phyloP scores from a whole-genome alignment of 1,140 invertebrate species.

The Nymphalis io region DNA sequence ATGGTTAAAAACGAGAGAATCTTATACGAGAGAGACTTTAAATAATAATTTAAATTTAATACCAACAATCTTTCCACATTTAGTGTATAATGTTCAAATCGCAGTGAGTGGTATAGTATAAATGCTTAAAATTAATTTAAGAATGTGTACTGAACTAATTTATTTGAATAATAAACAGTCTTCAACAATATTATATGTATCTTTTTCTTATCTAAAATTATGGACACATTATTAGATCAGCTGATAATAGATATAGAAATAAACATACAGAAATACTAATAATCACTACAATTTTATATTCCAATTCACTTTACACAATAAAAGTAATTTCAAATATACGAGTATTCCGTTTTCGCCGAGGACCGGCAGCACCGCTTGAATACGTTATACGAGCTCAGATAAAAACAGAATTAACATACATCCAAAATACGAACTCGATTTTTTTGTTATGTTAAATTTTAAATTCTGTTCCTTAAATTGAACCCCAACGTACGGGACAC shows the following conservation, averaged over 20 bases:
- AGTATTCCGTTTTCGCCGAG: slow-evolving; percentile 58
- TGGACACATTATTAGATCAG: background rate
- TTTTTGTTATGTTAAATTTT: slow-evolving; percentile 65
- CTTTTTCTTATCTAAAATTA: too few relatives aligned
- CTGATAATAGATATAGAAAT: background rate
- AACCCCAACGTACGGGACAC: slow-evolving; percentile 47
- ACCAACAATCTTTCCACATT: too few relatives aligned
- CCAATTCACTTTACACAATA: slow-evolving; percentile 66
- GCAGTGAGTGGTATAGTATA: too few relatives aligned
- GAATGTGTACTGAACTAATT: too few relatives aligned
- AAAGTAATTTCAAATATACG: slow-evolving; percentile 65
- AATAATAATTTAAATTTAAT: too few relatives aligned
- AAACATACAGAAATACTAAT: background rate
- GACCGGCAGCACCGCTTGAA: slow-evolving; percentile 49
- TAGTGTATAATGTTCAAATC: too few relatives aligned
- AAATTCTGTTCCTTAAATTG: slow-evolving; percentile 64
- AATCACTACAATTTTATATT: slow-evolving; percentile 18
- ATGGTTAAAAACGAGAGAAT: too few relatives aligned
- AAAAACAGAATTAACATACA: slow-evolving; percentile 62
- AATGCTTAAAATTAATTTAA: too few relatives aligned
- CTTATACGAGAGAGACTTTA: too few relatives aligned
- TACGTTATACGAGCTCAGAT: slow-evolving; percentile 55
- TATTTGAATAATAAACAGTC: too few relatives aligned
- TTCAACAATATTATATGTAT: too few relatives aligned
- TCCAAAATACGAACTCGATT: slow-evolving; percentile 43